Conservation (phyloP, 2,888 invertebrate species). For the Camponotus fellah region DNA sequence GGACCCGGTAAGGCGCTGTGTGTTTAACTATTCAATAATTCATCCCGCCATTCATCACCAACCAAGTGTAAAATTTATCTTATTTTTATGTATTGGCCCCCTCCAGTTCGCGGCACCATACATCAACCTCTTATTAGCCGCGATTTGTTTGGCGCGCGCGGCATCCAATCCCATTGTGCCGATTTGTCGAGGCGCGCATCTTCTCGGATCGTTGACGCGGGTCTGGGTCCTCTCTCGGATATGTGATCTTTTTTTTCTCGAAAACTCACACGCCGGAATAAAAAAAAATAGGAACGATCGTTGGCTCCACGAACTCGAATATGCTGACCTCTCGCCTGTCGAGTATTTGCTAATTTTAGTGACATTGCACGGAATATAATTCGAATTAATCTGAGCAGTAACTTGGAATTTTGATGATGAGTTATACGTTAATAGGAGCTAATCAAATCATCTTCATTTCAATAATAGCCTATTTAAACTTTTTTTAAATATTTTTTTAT, state of each 20-base stretch:
- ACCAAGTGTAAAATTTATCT: conserved; percentile 82
- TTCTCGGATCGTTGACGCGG: conserved; percentile 8
- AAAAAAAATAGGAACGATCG: conserved; percentile 17
- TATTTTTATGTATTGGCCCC: conserved; percentile 83
- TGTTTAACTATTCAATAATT: conserved; percentile 84
- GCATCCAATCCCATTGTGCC: conserved; percentile 60
- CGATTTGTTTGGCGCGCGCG: conserved; percentile 81
- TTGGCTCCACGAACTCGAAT: conserved; percentile 14
- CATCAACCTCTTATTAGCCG: conserved; percentile 82
- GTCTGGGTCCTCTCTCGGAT: neutral
- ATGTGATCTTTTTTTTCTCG: conserved; percentile 24
- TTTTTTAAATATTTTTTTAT: neutral
- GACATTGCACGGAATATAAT: neutral
- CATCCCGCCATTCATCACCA: conserved; percentile 83
- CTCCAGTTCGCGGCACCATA: conserved; percentile 77
- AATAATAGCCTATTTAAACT: neutral
- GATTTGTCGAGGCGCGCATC: conserved; percentile 63
- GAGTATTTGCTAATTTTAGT: conserved; percentile 1
- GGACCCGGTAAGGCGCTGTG: conserved; percentile 77
- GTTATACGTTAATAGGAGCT: neutral
- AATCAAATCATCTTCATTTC: neutral
- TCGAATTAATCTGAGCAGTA: neutral
- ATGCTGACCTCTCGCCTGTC: neutral
- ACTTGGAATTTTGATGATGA: neutral
- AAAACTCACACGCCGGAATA: conserved; percentile 18